Evolutionary conservation across 2,113 vertebrate genomes (phyloP).

Genomic region (Balaeniceps rex): DNA sequence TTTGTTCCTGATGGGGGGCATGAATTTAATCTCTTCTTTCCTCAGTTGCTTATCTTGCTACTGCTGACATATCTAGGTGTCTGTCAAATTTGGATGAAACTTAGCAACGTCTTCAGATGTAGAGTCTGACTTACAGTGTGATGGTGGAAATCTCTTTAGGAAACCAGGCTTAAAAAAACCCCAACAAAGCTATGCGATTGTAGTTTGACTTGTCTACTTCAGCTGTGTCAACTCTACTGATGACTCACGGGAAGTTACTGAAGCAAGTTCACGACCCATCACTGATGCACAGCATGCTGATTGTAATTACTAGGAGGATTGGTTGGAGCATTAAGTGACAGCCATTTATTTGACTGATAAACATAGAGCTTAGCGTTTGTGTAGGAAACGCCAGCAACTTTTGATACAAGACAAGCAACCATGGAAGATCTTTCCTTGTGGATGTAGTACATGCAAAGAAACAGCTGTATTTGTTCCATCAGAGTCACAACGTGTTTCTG

Average conservation of each 20-base stretch:
- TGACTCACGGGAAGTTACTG: not conserved
- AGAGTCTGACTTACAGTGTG: not conserved
- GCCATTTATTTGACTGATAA: not conserved
- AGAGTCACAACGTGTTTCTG: not conserved
- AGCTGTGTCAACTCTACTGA: not conserved
- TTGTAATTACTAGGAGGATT: not conserved
- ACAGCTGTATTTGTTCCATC: not conserved
- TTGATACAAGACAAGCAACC: not conserved
- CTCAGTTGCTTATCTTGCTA: not conserved
- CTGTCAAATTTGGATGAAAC: not conserved
- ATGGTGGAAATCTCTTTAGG: not conserved
- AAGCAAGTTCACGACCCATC: not conserved
- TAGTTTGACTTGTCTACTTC: not conserved
- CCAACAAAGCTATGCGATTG: not conserved
- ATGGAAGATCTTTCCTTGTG: not conserved
- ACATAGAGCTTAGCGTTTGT: not conserved
- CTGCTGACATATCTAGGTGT: not conserved
- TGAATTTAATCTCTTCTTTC: not conserved
- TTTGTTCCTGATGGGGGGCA: not conserved
- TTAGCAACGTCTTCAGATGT: not conserved
- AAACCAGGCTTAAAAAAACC: not conserved
- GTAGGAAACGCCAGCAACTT: not conserved
- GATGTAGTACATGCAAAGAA: not conserved
- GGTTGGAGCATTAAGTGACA: not conserved
- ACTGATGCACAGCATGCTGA: slow-evolving; percentile 14